These are phyloP conservation scores for Vipera latastei DNA, from an alignment of 2,797 vertebrate species.

Conservation along the genomic window DNA sequence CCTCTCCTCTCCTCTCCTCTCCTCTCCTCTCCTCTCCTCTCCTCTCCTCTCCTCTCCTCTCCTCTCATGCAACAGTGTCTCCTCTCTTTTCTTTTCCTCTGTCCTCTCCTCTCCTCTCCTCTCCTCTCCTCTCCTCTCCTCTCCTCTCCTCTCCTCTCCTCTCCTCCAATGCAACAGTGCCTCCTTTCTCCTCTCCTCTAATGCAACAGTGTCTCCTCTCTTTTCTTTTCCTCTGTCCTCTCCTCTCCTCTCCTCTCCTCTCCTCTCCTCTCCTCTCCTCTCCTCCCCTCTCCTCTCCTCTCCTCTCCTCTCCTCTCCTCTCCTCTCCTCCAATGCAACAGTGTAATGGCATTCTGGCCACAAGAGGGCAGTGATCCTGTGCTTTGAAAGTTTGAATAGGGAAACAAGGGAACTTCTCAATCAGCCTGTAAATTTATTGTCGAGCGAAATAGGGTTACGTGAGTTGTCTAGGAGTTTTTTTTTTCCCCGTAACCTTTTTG, in stretches of 20 bases:
- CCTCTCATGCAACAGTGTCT: too few relatives aligned
- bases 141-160: neutral
- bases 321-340: neutral
- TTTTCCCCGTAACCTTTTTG: neutral
- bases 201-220: too few relatives aligned
- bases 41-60: too few relatives aligned
- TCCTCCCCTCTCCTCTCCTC: too few relatives aligned
- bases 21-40: too few relatives aligned
- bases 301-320: too few relatives aligned
- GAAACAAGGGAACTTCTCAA: neutral
- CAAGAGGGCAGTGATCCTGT: conserved; percentile 2
- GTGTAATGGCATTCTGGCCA: neutral
- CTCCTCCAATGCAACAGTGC: neutral
- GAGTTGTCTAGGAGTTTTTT: neutral
- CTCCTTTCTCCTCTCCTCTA: too few relatives aligned
- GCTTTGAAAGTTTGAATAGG: neutral
- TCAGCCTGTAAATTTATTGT: neutral
- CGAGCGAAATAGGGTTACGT: neutral
- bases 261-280: too few relatives aligned
- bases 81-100: too few relatives aligned
- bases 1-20: too few relatives aligned
- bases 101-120: neutral
- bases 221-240: too few relatives aligned
- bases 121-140: neutral
- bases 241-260: too few relatives aligned